Conservation (phyloP, 2,888 invertebrate genomes). For the Lasioglossum zephyrum region DNA sequence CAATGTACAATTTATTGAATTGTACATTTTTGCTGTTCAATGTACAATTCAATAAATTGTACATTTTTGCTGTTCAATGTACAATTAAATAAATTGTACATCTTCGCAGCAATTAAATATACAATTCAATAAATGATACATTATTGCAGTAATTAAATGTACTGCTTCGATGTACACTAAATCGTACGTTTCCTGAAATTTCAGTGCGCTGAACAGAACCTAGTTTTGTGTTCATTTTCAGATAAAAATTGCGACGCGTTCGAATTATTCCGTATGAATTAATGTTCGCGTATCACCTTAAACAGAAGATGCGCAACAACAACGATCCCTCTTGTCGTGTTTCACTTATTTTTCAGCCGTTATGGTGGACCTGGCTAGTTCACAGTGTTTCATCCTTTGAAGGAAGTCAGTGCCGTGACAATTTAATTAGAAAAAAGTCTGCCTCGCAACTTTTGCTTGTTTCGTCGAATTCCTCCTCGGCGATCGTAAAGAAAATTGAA, state of each 20-base stretch:
- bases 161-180: not conserved
- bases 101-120: not conserved
- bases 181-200: not conserved
- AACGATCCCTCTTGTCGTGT: not conserved
- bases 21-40: no score
- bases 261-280: not conserved
- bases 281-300: not conserved
- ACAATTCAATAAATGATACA: not conserved
- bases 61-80: no score
- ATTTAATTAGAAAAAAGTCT: not conserved
- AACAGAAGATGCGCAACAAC: not conserved
- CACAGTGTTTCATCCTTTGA: not conserved
- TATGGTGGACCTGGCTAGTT: not conserved
- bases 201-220: not conserved
- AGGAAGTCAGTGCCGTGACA: not conserved
- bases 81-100: not conserved
- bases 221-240: not conserved
- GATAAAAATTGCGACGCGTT: not conserved
- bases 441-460: not conserved
- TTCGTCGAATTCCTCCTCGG: not conserved
- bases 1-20: no score
- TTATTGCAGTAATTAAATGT: not conserved
- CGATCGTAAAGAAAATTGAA: not conserved
- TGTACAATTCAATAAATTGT: no score
- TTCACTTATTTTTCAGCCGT: not conserved